These are phyloP conservation scores for Holothuria glaberrima DNA, from an alignment of 35 echinoderm and acorn worm genomes.

Conservation along the genomic window DNA sequence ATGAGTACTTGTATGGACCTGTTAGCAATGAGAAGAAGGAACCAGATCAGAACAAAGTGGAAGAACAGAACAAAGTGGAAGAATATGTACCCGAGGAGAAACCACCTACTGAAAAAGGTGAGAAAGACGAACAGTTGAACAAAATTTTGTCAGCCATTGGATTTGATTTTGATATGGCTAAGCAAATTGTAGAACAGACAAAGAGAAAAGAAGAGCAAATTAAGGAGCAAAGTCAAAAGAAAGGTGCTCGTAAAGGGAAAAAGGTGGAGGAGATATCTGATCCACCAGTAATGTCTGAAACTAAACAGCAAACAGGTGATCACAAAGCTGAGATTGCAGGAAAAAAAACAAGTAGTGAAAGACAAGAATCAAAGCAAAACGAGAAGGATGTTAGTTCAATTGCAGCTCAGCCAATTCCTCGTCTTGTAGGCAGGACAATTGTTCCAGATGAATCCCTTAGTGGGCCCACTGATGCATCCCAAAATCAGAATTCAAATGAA, in stretches of 20 bases:
- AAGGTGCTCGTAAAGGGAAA: slow-evolving; percentile 37
- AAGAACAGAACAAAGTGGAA: slow-evolving; percentile 11
- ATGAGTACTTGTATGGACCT: slow-evolving; percentile 47
- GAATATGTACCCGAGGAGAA: slow-evolving; percentile 60
- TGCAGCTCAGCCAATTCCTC: slow-evolving; percentile 45
- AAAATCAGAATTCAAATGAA: not conserved
- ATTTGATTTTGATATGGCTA: slow-evolving; percentile 78
- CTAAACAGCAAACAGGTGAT: slow-evolving; percentile 29
- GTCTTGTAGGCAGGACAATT: slow-evolving; percentile 17
- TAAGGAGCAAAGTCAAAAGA: slow-evolving; percentile 52
- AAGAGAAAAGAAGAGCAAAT: slow-evolving; percentile 68
- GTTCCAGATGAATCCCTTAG: not conserved
- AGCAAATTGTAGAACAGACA: slow-evolving; percentile 65
- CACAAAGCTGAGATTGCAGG: slow-evolving; percentile 27
- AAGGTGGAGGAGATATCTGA: slow-evolving; percentile 32
- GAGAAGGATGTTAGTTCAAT: slow-evolving; percentile 4
- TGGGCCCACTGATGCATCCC: not conserved
- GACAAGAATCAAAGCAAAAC: slow-evolving; percentile 16
- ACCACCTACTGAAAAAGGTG: slow-evolving; percentile 28
- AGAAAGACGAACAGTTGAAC: slow-evolving; percentile 73
- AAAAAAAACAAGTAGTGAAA: too few relatives aligned
- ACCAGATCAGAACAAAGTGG: not conserved
- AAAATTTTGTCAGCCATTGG: slow-evolving; percentile 81
- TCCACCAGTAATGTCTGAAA: not conserved
- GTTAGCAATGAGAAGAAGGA: not conserved